Evolutionary conservation across 2,797 vertebrate genomes (phyloP), one percentile per base, ranked within the genome.

Genomic region (Gambusia yucatana): DNA sequence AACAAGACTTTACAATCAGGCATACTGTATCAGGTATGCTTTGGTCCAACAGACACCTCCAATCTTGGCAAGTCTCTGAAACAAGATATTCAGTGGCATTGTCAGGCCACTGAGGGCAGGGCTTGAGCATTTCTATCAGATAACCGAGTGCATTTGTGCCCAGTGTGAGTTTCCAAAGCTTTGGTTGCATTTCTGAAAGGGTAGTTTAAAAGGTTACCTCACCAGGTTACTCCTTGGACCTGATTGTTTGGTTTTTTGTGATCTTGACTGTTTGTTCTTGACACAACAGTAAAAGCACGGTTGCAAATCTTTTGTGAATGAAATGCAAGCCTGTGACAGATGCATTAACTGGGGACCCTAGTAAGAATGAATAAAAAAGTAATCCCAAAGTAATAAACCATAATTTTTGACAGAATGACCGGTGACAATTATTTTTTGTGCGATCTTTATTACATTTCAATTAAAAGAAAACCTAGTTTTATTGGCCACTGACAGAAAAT

Each of bases 11-110:
- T 50, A 89, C 91, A 83, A 88, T 88, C 89, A 80, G 80, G 90
- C 89, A 79, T 82, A 81, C 69, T 85, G 92, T 95, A 94, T 95
- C 95, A 91, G 89, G 91, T 95, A 87, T 87, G 69, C 90, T 61
- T 72, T 73, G 87, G 87, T 87, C 90, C 89, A 86, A 72, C 82
- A 80, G 78, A 79, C 90, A 77, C 80, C 91, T 87, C 76, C 73
- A 63, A 79, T 85, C 86, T 50, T 33, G 46, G 22, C 85, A 90
- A 88, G 89, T 81, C 84, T 83, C 89, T 93, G 95, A 93, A 95
- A 95, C 73, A 71, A 86, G 95, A 95, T 94, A 85, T 90, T 82
- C 74, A 20, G 75, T 50, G 44, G 83, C 90, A 93, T 93, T 93
- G 91, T 92, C 83, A 88, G 90, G 91, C 91, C 84, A 87, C 85